These are phyloP conservation scores for Agrilus mali DNA, from an alignment of 2,888 invertebrate genomes.

Conservation along the genomic window DNA sequence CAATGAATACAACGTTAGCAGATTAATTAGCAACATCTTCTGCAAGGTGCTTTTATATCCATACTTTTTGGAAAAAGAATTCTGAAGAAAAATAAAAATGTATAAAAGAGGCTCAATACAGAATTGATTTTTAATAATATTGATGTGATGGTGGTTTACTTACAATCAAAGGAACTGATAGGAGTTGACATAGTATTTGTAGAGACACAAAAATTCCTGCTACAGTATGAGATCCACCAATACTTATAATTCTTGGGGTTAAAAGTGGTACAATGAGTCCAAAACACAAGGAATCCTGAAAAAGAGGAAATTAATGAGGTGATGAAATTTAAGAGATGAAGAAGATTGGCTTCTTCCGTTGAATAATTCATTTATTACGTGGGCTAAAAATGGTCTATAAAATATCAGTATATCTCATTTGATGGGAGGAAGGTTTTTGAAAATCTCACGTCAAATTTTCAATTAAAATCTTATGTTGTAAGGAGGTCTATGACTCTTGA, in stretches of 20 bases:
- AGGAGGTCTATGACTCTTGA: too few species aligned
- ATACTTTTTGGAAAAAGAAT: background rate
- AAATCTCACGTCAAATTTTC: too few species aligned
- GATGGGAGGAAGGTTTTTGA: too few species aligned
- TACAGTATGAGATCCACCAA: slow-evolving; percentile 6
- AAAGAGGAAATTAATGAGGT: too few species aligned
- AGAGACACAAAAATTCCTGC: slow-evolving; percentile 41
- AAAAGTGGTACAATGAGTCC: slow-evolving; percentile 7
- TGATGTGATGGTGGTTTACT: slow-evolving; percentile 16
- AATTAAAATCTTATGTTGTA: too few species aligned
- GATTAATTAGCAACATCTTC: too few species aligned
- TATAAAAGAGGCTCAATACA: background rate
- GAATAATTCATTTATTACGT: too few species aligned
- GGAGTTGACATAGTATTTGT: slow-evolving; percentile 44
- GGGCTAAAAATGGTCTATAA: too few species aligned
- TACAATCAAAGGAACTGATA: slow-evolving; percentile 46
- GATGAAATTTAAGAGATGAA: too few species aligned
- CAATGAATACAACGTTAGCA: too few species aligned
- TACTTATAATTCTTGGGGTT: slow-evolving; percentile 3
- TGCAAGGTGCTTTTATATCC: background rate
- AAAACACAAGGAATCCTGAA: slow-evolving; percentile 7
- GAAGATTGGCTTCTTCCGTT: too few species aligned
- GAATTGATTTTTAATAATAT: background rate
- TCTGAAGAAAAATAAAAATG: background rate
- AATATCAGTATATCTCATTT: too few species aligned